A percentile compares a stretch with the other conserved stretches of the same genome.
Evolutionary conservation across 1,140 invertebrate species (phyloP).

Genomic region (Lucilia sericata): DNA sequence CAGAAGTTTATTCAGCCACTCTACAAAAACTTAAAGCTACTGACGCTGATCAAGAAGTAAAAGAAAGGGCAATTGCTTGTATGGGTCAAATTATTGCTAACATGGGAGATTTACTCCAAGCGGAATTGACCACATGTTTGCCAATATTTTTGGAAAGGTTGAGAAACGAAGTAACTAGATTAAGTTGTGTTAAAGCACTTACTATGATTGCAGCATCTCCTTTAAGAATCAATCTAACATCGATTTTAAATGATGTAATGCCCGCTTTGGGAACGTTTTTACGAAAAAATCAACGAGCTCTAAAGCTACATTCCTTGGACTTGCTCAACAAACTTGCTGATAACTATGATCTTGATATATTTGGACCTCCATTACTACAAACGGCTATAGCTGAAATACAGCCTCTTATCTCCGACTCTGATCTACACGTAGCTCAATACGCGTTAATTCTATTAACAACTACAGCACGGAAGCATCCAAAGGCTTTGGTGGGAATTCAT

Average conservation of each 20-base stretch:
- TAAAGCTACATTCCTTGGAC: slow-evolving; percentile 92
- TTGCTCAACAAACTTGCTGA: slow-evolving; percentile 91
- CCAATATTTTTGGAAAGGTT: slow-evolving; percentile 95
- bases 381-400: slow-evolving; percentile 87
- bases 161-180: slow-evolving; percentile 95
- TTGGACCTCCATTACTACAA: slow-evolving; percentile 79
- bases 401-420: slow-evolving; percentile 90
- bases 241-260: slow-evolving; percentile 89
- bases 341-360: slow-evolving; percentile 79
- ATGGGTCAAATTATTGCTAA: slow-evolving; percentile 96
- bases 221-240: slow-evolving; percentile 85
- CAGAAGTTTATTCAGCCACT: slow-evolving; percentile 87
- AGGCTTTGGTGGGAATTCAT: slow-evolving; percentile 63
- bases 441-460: slow-evolving; percentile 80
- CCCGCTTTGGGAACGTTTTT: slow-evolving; percentile 94
- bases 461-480: slow-evolving; percentile 71
- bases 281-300: slow-evolving; percentile 95
- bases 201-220: slow-evolving; percentile 94
- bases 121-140: slow-evolving; percentile 85
- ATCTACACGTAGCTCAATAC: slow-evolving; percentile 96
- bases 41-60: slow-evolving; percentile 98
- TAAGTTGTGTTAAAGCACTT: slow-evolving; percentile 95
- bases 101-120: slow-evolving; percentile 83
- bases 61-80: slow-evolving; percentile 96
- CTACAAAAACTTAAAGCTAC: slow-evolving; percentile 89